phyloP scores from a whole-genome alignment of 2,797 vertebrate species.

The Mus caroli region DNA sequence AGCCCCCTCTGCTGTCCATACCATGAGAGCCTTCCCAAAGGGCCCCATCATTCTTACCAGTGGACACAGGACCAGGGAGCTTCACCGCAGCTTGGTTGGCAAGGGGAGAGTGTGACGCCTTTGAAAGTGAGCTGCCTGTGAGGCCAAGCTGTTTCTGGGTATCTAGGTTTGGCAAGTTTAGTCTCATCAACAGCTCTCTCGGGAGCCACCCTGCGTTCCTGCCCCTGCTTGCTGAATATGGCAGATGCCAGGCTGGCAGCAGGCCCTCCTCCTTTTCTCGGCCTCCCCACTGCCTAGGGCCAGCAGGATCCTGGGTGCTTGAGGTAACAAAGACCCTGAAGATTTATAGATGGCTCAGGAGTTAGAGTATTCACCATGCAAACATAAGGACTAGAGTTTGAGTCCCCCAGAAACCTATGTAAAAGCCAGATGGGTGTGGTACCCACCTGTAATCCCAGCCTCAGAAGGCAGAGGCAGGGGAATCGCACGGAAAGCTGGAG shows the following conservation, averaged over 20 bases:
- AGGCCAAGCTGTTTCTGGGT: neutral
- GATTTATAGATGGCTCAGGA: neutral
- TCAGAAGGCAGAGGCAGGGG: neutral
- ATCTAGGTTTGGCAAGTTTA: neutral
- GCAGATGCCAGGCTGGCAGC: neutral
- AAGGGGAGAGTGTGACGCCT: neutral
- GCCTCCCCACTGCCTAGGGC: neutral
- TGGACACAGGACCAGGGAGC: neutral
- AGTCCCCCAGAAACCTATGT: neutral
- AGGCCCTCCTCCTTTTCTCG: neutral
- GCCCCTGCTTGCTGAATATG: neutral
- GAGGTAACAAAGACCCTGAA: neutral
- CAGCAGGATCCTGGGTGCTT: neutral
- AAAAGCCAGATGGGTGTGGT: neutral
- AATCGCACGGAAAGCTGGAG: neutral
- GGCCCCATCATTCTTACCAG: neutral
- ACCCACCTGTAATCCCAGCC: neutral
- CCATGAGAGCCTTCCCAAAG: neutral
- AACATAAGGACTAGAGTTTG: neutral
- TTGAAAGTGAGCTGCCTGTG: neutral
- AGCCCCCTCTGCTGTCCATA: neutral
- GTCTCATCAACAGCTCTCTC: neutral
- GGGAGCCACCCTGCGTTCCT: neutral
- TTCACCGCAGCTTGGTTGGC: neutral
- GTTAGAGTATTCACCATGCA: neutral